Base-by-base conservation (phyloP, 2,888 invertebrate genomes). In the Biston betularia region DNA sequence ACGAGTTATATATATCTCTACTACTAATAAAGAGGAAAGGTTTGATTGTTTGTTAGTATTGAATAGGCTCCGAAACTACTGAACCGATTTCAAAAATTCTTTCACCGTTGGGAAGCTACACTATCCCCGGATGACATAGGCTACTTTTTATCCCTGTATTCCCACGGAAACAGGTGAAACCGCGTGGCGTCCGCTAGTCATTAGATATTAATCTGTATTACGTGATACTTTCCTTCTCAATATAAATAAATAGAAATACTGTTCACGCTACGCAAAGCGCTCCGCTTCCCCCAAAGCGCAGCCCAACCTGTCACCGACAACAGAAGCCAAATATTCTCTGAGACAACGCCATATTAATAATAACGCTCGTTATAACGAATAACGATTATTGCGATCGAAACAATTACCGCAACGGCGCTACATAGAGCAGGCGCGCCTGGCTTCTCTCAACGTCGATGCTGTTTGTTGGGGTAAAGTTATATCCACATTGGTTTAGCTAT, bases 361-460 rank as follows among this genome's bases (percentile, higher is more conserved):
- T 35, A 35, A 56, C 55, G 45, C 15, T n/a, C 48, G 56, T 56
- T 56, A 57, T 24, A 65, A 60, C 49, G 49, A 63, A 56, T 63
- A 63, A 63, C 57, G 63, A 57, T 60, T 56, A 60, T 60, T 49
- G 55, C 60, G 49, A 8, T 46, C 46, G 42, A 59, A 59, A 59
- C 59, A 65, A 50, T 65, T 56, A 65, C 59, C 14, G 24, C 56
- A 38, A 65, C 38, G 49, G 10, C 54, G 46, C 38, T 38, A 63
- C 57, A 63, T 44, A 63, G 40, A 58, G n/a, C 63, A 63, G 63
- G 52, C 63, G 46, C 40, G 65, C 24, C 48, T 59, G 65, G 65
- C 14, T 65, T 59, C 59, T 65, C 53, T 65, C 65, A 59, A 35
- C 65, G n/a, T 1, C 45, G 40, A 38, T 42, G 12, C 35, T 64